Evolutionary conservation across 2,797 vertebrate species (phyloP), one percentile per base, ranked within the genome.

Genomic region (Falco peregrinus): DNA sequence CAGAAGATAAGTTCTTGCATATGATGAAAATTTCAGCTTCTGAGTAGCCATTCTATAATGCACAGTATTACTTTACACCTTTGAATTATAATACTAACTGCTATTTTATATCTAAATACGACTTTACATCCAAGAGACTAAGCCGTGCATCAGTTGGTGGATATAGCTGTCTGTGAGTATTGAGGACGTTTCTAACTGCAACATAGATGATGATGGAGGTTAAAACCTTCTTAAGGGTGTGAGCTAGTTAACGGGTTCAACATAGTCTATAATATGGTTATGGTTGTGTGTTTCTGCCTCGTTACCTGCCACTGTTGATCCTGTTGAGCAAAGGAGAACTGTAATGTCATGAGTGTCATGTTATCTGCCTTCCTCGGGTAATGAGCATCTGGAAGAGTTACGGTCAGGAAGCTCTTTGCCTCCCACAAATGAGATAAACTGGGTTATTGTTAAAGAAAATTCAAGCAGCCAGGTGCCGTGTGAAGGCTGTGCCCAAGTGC

Each of bases 401-500:
- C 1, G 3, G 35, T 47, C 26, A 13, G 60, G 45, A 39, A 21
- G 21, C 24, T 68, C 10, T 79, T 90, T 73, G 19, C 21, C 11
- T 84, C 16, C 50, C 24, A 21, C 29, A 56, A 11, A 6, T 13
- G 35, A 37, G 41, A 51, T 4, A 8, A 74, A 56, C 24, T 9
- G 43, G 60, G 45, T 48, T 24, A 31, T 33, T 57, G 15, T 15
- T 39, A 65, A 54, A 50, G 73, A 35, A 67, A 21, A 63, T 29
- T 13, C 39, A 26, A 26, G 35, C 21, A 48, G 29, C 15, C 6
- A 5, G 10, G 16, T 0, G 0, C 60, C 11, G 25, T 0, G 0
- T 57, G 25, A 33, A 29, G 35, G 47, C 21, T 33, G 22, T 54
- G 29, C 13, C 41, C 26, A 11, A 28, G 48, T 9, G 8, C 3